Base-by-base conservation (phyloP, 2,797 vertebrate genomes). In the Gymnoscopelus microlampas region DNA sequence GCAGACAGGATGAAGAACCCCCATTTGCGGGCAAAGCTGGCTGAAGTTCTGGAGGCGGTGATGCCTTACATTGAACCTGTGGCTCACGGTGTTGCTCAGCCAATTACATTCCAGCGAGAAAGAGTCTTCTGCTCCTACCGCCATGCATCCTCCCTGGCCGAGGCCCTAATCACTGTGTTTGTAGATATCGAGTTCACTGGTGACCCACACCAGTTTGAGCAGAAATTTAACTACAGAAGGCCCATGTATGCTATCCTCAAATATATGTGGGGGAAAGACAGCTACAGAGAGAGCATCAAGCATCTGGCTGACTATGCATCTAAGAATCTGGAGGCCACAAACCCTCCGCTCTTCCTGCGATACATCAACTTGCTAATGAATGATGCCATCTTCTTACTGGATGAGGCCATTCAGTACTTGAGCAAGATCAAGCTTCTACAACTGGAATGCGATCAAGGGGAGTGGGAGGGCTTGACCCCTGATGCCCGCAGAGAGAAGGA, bases 181-280 rank as follows among this genome's bases (percentile, higher is more conserved):
- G 98, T 99, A 82, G 98, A 99, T 83, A 99, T 99, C 2, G 98
- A 99, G 87, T 99, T 99, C 72, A 99, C 98, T 0, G 98, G 98
- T 74, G 98, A 99, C 88, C 98, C 98, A 3, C 98, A 99, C 93
- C 98, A 99, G 79, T 99, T 99, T 87, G 98, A 99, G 79, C 98
- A 99, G 89, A 99, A 99, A 89, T 99, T 99, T 87, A 99, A 99
- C 93, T 99, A 99, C 81, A 96, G 98, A 57, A 94, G 98, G 11
- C 98, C 98, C 57, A 99, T 99, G 98, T 99, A 99, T 81, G 97
- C 98, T 51, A 98, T 99, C 85, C 94, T 99, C 63, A 95, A 94
- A 81, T 98, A 97, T 84, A 99, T 99, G 97, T 99, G 97, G 98
- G 94, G 89, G 49, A 95, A 95, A 4, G 95, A 96, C 0, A 88